These are phyloP conservation scores for Eudasyphora cyanicolor DNA, from an alignment of 2,888 invertebrate species.

Conservation along the genomic window DNA sequence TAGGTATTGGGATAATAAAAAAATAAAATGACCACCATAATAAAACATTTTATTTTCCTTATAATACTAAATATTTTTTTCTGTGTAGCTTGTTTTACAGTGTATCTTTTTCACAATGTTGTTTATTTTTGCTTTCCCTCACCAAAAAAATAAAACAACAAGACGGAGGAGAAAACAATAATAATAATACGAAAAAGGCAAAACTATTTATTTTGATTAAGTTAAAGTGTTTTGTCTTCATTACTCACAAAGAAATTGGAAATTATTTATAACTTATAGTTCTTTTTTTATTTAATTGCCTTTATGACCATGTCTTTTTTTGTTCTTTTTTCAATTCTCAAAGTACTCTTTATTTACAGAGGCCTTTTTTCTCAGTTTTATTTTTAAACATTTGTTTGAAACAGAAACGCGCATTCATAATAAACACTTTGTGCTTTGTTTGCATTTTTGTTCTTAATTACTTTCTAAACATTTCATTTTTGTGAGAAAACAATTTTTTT, in stretches of 20 bases:
- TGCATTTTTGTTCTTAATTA: slow-evolving; percentile 9
- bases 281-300: slow-evolving; percentile 11
- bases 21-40: too few species aligned
- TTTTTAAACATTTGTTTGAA: slow-evolving; percentile 23
- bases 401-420: slow-evolving; percentile 31
- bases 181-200: too few species aligned
- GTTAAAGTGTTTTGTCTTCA: slow-evolving; percentile 31
- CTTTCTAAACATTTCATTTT: slow-evolving; percentile 19
- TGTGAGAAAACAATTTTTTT: background rate
- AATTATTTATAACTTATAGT: slow-evolving; percentile 29
- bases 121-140: background rate
- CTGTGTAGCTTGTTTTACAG: background rate
- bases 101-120: background rate
- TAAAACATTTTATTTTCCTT: too few species aligned
- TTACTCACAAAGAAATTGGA: slow-evolving; percentile 24
- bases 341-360: background rate
- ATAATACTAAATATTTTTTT: too few species aligned
- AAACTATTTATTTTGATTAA: slow-evolving; percentile 19
- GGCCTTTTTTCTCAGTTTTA: background rate
- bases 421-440: slow-evolving; percentile 28
- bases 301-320: background rate
- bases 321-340: background rate
- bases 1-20: too few species aligned
- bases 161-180: too few species aligned
- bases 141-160: background rate